Conservation (phyloP, 2,888 invertebrate species). For the Trichogramma evanescens region DNA sequence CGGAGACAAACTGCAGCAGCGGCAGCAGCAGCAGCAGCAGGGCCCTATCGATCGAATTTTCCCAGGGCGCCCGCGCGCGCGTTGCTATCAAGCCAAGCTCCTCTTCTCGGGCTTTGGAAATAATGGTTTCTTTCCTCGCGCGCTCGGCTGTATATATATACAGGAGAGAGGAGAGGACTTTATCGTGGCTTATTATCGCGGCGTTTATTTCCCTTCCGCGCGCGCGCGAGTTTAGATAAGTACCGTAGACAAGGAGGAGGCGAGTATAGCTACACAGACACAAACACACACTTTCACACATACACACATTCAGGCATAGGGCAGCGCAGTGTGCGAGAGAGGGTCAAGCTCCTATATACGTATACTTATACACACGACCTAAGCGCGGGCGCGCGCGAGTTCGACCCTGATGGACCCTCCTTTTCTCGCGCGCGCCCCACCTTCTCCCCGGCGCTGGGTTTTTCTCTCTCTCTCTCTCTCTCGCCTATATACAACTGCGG, state of each 20-base stretch:
- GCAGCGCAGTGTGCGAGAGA: too few species aligned
- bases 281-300: neutral
- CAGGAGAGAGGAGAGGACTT: neutral
- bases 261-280: neutral
- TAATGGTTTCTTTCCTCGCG: too few species aligned
- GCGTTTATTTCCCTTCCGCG: constrained; percentile 9
- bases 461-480: neutral
- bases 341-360: too few species aligned
- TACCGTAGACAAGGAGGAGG: constrained; percentile 11
- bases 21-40: neutral
- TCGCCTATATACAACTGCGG: neutral
- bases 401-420: constrained; percentile 14
- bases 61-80: neutral
- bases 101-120: too few species aligned
- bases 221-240: constrained; percentile 14
- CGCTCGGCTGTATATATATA: too few species aligned
- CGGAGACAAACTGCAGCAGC: constrained; percentile 2
- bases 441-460: neutral
- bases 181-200: constrained; percentile 17
- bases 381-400: constrained; percentile 2
- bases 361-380: neutral
- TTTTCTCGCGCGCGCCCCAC: constrained; percentile 6
- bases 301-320: too few species aligned
- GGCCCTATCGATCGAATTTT: constrained; percentile 14
- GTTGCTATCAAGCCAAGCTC: neutral